Evolutionary conservation across 1,140 invertebrate species (phyloP), one percentile per base, ranked within the genome.

Genomic region (Halesus radiatus): DNA sequence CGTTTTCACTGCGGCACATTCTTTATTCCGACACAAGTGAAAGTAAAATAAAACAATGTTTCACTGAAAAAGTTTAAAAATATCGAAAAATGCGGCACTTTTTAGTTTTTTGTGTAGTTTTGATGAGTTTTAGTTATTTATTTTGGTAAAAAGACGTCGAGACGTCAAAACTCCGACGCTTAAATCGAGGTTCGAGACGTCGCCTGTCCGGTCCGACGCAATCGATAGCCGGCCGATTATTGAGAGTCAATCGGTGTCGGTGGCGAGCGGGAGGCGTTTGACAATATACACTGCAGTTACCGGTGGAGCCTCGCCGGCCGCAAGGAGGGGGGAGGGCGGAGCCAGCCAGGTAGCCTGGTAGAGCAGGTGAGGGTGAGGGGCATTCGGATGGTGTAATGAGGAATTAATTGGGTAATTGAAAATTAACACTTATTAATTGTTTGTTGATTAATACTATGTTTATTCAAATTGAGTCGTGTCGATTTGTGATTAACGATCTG

Each of bases 211-310:
- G 22, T 74, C 72, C 50, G 50, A 26, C 53, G 74, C 22, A 15
- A 54, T 76, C 74, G 74, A 76, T 76, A 22, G 26, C 54, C 20
- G 26, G 72, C 32, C 72, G 72, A 76, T 76, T 60, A 62, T 45
- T 76, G 54, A 60, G 37, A 32, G 32, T 54, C 50, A 15, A 76
- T 60, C 26, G 32, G 53, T 13, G 73, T 18, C 29, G 54, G 16
- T 56, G 20, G 29, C 22, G 53, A 29, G 74, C 53, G 53, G 72
- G 54, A 56, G 54, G 29, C 54, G 74, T 76, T 37, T 37, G 56
- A 76, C 56, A 60, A 54, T 50, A 23, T 74, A 54, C 22, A 26
- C 72, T 74, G 52, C 23, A 74, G 72, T 23, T 53, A 74, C 23
- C 45, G 15, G 45, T 54, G 22, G 23, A 53, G 50, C 72, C 26